These are phyloP conservation scores for Akabosia matsudoensis DNA, from an alignment of 1,140 invertebrate species.

Conservation along the genomic window DNA sequence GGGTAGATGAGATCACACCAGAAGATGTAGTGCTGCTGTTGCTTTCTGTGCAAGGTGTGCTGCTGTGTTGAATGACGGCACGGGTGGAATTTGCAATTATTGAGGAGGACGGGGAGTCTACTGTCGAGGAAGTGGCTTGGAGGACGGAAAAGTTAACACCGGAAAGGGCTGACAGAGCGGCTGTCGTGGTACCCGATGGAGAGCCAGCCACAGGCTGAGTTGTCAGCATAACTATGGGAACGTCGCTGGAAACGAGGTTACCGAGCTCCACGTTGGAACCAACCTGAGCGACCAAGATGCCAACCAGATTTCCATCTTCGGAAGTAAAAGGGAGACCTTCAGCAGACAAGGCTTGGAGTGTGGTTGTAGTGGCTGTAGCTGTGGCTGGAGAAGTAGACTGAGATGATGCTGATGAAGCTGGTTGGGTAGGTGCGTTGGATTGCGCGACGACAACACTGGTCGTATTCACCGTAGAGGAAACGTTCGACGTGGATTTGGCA, in stretches of 20 bases:
- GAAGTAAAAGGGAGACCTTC: background rate
- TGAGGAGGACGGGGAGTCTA: no score
- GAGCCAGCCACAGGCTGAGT: background rate
- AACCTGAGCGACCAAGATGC: conserved; percentile 37
- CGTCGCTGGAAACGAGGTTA: conserved; percentile 26
- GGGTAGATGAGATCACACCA: conserved; percentile 16
- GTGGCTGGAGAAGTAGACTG: background rate
- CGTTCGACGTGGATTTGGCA: background rate
- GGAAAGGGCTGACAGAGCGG: background rate
- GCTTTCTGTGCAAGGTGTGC: no score
- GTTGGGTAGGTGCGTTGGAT: background rate
- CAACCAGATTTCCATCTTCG: conserved; percentile 37
- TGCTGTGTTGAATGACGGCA: no score
- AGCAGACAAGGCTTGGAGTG: conserved; percentile 9
- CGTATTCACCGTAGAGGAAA: background rate
- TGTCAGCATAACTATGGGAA: conserved; percentile 34
- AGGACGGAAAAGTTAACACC: conserved; percentile 14
- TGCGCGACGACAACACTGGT: background rate
- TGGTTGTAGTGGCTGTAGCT: conserved; percentile 8
- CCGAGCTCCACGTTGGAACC: conserved; percentile 34
- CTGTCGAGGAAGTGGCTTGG: no score
- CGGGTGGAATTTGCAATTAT: no score
- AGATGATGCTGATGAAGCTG: background rate
- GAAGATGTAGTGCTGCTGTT: no score
- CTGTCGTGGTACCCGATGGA: background rate